Conservation (phyloP, 2,888 invertebrate species). For the Blastobasis lacticolella region DNA sequence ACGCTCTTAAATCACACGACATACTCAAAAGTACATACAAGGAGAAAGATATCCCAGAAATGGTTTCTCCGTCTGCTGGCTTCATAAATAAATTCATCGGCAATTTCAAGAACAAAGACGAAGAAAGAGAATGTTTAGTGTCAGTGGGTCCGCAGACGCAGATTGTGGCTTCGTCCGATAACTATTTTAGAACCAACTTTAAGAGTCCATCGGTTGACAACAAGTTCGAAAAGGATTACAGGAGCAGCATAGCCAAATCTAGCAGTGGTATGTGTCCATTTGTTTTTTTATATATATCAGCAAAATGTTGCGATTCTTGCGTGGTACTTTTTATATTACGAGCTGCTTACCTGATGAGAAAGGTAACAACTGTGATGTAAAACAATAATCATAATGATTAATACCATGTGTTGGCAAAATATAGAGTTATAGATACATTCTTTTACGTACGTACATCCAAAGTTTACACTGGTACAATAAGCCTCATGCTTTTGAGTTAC, state of each 20-base stretch:
- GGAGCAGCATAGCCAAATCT: conserved; percentile 53
- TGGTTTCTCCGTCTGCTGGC: conserved; percentile 42
- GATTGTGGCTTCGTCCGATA: conserved; percentile 64
- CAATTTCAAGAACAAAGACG: conserved; percentile 58
- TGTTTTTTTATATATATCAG: neutral
- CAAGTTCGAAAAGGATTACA: conserved; percentile 55
- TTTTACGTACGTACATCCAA: too few relatives aligned
- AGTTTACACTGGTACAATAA: too few relatives aligned
- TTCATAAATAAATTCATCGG: conserved; percentile 66
- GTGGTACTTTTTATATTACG: too few relatives aligned
- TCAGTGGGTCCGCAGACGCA: conserved; percentile 35
- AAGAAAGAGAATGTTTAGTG: conserved; percentile 58
- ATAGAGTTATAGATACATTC: too few relatives aligned
- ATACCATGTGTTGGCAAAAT: too few relatives aligned
- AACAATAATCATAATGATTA: too few relatives aligned
- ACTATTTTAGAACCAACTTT: conserved; percentile 64
- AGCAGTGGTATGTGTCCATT: conserved; percentile 50
- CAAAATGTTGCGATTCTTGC: too few relatives aligned
- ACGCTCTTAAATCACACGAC: conserved; percentile 63
- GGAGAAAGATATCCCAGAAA: conserved; percentile 38
- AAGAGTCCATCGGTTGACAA: conserved; percentile 49
- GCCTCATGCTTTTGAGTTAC: too few relatives aligned
- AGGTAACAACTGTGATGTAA: too few relatives aligned
- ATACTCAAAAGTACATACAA: conserved; percentile 39
- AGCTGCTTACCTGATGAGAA: too few relatives aligned